phyloP scores from a whole-genome alignment of 1,140 invertebrate species.

The Conopomorpha cramerella region DNA sequence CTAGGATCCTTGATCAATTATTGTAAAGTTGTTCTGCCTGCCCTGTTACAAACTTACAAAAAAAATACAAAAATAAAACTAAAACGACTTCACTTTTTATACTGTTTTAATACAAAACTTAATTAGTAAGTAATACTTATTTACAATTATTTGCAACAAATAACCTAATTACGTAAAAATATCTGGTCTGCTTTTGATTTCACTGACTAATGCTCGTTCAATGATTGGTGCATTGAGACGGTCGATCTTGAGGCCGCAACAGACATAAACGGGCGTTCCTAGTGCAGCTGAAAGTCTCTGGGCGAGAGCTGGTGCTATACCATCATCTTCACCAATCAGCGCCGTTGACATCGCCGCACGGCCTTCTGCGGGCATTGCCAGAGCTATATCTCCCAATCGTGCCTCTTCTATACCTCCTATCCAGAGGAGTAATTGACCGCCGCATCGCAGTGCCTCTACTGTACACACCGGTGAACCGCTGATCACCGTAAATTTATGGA shows the following conservation, averaged over 20 bases:
- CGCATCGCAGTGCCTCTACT: constrained; percentile 6
- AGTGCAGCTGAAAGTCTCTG: constrained; percentile 10
- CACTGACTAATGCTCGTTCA: constrained; percentile 12
- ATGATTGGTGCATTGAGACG: constrained; percentile 15
- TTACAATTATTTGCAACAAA: too few relatives aligned
- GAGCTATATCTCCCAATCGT: constrained; percentile 4
- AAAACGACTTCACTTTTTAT: too few relatives aligned
- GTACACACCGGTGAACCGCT: constrained; percentile 5
- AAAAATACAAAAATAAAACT: too few relatives aligned
- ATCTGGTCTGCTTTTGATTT: constrained; percentile 17
- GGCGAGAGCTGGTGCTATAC: constrained; percentile 7
- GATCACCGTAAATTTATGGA: constrained; percentile 14
- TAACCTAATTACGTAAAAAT: too few relatives aligned
- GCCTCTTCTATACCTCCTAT: constrained; percentile 4
- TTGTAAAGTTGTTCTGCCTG: too few relatives aligned
- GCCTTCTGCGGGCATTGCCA: not conserved
- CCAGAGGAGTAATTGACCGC: constrained; percentile 13
- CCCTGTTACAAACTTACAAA: too few relatives aligned
- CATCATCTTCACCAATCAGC: constrained; percentile 3
- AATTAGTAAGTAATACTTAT: too few relatives aligned
- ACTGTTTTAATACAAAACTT: too few relatives aligned
- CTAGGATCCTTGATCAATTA: too few relatives aligned
- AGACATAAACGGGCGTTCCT: constrained; percentile 7
- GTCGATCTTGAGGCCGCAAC: constrained; percentile 7
- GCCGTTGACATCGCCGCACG: not conserved